A percentile compares a stretch with the other conserved stretches of the same genome.
Evolutionary conservation across 2,113 vertebrate genomes (phyloP).

Genomic region (Otolemur garnettii): DNA sequence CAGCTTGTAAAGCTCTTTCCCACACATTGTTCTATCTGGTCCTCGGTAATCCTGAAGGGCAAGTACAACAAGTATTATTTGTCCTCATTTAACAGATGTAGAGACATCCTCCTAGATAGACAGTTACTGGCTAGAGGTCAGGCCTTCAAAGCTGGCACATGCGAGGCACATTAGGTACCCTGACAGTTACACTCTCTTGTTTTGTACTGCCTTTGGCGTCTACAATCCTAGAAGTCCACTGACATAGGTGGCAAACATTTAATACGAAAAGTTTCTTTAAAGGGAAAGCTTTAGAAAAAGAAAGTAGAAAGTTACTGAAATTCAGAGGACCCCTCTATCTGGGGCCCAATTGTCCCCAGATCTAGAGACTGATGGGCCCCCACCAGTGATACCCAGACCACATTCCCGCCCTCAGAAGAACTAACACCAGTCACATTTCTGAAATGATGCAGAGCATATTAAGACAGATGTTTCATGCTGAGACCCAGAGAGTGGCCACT

Average conservation of each 20-base stretch:
- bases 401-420: not conserved
- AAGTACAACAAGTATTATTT: not conserved
- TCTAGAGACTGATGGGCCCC: not conserved
- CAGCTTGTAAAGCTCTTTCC: not conserved
- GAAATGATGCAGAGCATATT: not conserved
- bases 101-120: not conserved
- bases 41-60: not conserved
- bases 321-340: not conserved
- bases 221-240: not conserved
- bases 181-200: not conserved
- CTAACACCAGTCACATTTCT: not conserved
- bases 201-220: not conserved
- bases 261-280: conserved; percentile 16
- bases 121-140: not conserved
- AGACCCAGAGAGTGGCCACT: not conserved
- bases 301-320: not conserved
- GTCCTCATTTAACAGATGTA: not conserved
- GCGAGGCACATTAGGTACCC: not conserved
- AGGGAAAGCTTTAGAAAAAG: not conserved
- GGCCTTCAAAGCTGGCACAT: not conserved
- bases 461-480: not conserved
- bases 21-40: not conserved
- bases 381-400: not conserved
- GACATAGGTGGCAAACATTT: not conserved
- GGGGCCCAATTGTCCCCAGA: not conserved